These are phyloP conservation scores for Alces alces DNA, from an alignment of 2,113 vertebrate genomes.

Conservation along the genomic window DNA sequence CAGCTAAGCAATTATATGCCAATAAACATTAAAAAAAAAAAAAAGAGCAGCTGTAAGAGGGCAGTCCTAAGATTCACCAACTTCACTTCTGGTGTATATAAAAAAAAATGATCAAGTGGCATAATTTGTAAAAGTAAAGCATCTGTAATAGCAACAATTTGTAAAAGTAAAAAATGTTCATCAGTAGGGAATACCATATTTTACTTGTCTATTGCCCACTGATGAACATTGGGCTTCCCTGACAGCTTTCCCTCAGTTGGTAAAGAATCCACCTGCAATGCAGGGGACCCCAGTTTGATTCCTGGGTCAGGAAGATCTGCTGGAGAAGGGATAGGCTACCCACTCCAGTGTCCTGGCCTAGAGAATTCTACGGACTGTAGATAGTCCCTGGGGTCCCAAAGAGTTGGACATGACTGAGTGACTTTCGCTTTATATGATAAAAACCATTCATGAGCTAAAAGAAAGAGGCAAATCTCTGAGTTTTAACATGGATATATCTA, in stretches of 20 bases:
- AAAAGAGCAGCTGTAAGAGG: background rate
- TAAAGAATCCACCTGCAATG: background rate
- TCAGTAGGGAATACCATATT: background rate
- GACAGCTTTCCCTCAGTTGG: background rate
- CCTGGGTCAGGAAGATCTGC: background rate
- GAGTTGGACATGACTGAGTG: background rate
- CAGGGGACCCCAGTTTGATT: background rate
- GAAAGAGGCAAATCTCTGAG: background rate
- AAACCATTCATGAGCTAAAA: background rate
- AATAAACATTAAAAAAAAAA: background rate
- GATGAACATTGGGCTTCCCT: background rate
- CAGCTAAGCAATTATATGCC: background rate
- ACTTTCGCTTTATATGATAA: background rate
- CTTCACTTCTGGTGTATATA: background rate
- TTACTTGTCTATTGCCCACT: background rate
- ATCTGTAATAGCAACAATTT: background rate
- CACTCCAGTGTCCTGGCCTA: background rate
- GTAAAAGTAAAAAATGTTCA: background rate
- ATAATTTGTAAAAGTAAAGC: background rate
- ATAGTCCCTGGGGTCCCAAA: background rate
- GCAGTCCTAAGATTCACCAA: background rate
- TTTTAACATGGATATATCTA: background rate
- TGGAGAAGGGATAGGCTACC: background rate
- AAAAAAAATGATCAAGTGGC: background rate
- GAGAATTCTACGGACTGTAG: background rate